These are phyloP conservation scores for Hydrotaea diabolus DNA, from an alignment of 2,888 invertebrate genomes.

Conservation along the genomic window DNA sequence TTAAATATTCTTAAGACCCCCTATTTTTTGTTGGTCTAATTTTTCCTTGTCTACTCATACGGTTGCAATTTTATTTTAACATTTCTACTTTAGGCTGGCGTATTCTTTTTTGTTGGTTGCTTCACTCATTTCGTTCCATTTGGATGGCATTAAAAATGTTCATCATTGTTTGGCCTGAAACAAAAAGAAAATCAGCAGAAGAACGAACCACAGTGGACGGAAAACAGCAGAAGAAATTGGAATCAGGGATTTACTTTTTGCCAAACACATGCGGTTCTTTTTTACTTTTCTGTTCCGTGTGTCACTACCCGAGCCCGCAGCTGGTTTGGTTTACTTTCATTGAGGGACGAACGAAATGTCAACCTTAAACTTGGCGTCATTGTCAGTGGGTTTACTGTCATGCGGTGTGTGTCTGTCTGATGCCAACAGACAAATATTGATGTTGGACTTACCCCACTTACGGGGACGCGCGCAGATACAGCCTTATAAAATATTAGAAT, in stretches of 20 bases:
- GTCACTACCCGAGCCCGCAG: not conserved
- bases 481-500: conserved; percentile 50
- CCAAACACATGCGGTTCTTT: conserved; percentile 2
- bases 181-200: conserved; percentile 3
- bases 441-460: conserved; percentile 51
- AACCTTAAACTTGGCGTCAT: conserved; percentile 57
- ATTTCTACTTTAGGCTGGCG: too few species aligned
- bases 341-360: conserved; percentile 18
- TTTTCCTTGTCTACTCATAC: too few species aligned
- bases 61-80: too few species aligned
- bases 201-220: not conserved
- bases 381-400: conserved; percentile 34
- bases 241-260: conserved; percentile 19
- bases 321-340: conserved; percentile 14
- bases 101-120: not conserved
- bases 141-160: not conserved
- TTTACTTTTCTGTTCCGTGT: not conserved
- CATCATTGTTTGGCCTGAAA: not conserved
- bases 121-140: not conserved
- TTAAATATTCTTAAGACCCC: too few species aligned
- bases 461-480: conserved; percentile 5
- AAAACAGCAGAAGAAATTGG: not conserved
- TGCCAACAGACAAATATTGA: conserved; percentile 44
- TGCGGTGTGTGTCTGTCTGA: conserved; percentile 2
- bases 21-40: too few species aligned